Evolutionary conservation across 2,888 invertebrate species (phyloP).

Genomic region (Liopterus haemorrhoidalis): DNA sequence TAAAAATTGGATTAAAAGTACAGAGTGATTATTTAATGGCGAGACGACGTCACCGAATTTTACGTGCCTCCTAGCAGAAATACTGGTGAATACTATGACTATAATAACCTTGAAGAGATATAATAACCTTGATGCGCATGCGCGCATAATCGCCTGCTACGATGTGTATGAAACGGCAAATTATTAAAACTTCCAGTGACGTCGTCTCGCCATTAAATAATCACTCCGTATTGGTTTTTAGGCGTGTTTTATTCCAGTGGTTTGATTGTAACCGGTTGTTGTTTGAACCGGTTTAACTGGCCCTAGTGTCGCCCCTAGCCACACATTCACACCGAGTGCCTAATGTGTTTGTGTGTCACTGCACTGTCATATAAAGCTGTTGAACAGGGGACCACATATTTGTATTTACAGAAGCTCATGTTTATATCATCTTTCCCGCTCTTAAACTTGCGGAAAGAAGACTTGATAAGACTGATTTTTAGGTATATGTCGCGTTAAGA

Average conservation of each 20-base stretch:
- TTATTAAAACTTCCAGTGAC: no score
- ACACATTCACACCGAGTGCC: constrained; percentile 16
- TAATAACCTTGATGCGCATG: no score
- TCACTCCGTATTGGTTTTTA: no score
- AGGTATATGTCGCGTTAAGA: constrained; percentile 17
- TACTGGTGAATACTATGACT: no score
- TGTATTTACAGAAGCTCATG: constrained; percentile 20
- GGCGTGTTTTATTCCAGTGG: constrained; percentile 1
- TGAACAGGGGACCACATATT: constrained; percentile 22
- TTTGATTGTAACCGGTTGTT: background rate
- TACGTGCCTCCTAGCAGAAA: no score
- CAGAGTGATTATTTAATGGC: no score
- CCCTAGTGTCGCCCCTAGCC: constrained; percentile 11
- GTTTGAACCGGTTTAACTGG: constrained; percentile 1
- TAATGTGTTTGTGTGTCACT: constrained; percentile 19
- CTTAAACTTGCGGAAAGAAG: constrained; percentile 1
- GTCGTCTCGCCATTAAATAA: no score
- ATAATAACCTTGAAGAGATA: no score
- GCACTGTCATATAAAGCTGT: constrained; percentile 16
- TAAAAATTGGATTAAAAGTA: no score
- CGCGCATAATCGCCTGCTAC: no score
- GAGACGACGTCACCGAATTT: no score
- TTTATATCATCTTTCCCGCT: constrained; percentile 15
- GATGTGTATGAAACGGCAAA: no score
- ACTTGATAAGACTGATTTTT: constrained; percentile 24